These are phyloP conservation scores for Lasioglossum malachurum DNA, from an alignment of 2,888 invertebrate species.

Conservation along the genomic window DNA sequence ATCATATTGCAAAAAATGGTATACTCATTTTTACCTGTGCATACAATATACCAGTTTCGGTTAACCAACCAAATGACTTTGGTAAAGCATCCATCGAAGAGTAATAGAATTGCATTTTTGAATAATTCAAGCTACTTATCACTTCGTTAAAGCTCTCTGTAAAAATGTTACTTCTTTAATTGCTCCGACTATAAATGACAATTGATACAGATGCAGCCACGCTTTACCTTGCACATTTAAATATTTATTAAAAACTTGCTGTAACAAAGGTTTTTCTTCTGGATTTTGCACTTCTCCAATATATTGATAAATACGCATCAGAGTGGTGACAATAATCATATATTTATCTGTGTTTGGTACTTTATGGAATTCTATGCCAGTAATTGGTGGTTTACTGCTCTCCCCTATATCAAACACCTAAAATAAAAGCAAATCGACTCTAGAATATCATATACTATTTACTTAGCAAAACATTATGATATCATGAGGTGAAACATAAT, in stretches of 20 bases:
- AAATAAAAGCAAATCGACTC: slow-evolving; percentile 68
- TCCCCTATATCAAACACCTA: slow-evolving; percentile 95
- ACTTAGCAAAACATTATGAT: background rate
- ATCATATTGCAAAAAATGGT: slow-evolving; percentile 5
- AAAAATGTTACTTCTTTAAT: slow-evolving; percentile 55
- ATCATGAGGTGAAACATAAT: slow-evolving; percentile 21
- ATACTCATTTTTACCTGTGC: slow-evolving; percentile 88
- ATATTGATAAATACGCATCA: slow-evolving; percentile 94
- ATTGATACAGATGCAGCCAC: slow-evolving; percentile 31
- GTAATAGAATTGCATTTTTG: slow-evolving; percentile 92
- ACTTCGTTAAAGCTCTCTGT: slow-evolving; percentile 89
- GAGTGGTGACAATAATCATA: slow-evolving; percentile 93
- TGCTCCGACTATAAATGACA: background rate
- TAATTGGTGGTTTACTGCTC: slow-evolving; percentile 92
- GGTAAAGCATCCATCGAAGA: slow-evolving; percentile 89
- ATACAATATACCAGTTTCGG: slow-evolving; percentile 92
- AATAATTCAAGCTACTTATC: slow-evolving; percentile 90
- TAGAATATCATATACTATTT: background rate
- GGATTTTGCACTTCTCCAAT: slow-evolving; percentile 89
- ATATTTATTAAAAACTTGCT: slow-evolving; percentile 92
- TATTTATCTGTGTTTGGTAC: slow-evolving; percentile 90
- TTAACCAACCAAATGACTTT: slow-evolving; percentile 94
- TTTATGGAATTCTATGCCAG: slow-evolving; percentile 94
- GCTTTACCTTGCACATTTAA: slow-evolving; percentile 89
- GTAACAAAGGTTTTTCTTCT: slow-evolving; percentile 93